phyloP scores from a whole-genome alignment of 2,888 invertebrate genomes.

The Conus canariensis region DNA sequence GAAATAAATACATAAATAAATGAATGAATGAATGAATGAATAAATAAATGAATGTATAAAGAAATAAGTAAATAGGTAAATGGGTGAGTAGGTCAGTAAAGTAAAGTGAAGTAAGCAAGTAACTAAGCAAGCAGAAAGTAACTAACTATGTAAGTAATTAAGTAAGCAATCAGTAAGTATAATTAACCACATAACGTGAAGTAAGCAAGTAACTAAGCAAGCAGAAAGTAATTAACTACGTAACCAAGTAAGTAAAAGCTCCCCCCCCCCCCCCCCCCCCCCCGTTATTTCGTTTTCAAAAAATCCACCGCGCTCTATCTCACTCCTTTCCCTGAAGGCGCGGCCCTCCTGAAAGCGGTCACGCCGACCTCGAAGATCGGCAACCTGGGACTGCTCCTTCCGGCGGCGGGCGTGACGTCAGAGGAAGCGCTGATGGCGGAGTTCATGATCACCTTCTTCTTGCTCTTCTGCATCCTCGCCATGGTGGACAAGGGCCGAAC shows the following conservation, averaged over 20 bases:
- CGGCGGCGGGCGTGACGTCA: conserved; percentile 55
- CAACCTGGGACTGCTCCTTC: conserved; percentile 57
- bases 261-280: too few relatives aligned
- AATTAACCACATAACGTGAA: too few relatives aligned
- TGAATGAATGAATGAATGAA: not conserved
- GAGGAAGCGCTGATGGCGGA: conserved; percentile 61
- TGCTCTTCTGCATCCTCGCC: conserved; percentile 60
- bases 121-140: too few relatives aligned
- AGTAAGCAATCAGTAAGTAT: too few relatives aligned
- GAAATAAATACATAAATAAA: not conserved
- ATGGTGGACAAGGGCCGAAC: conserved; percentile 59
- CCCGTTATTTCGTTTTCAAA: too few relatives aligned
- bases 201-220: too few relatives aligned
- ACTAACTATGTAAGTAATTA: too few relatives aligned
- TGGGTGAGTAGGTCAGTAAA: too few relatives aligned
- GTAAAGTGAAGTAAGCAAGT: too few relatives aligned
- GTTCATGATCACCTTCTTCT: conserved; percentile 56
- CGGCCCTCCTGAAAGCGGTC: conserved; percentile 54
- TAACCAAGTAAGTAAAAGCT: too few relatives aligned
- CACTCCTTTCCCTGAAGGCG: conserved; percentile 42
- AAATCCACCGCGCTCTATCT: too few relatives aligned
- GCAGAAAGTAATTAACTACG: too few relatives aligned
- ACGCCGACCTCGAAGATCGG: conserved; percentile 55
- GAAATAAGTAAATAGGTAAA: not conserved
- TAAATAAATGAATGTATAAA: not conserved